A percentile compares a stretch with the other conserved stretches of the same genome.
These are phyloP conservation scores for Ornithoptera alexandrae DNA, from an alignment of 2,888 invertebrate genomes.

Conservation along the genomic window DNA sequence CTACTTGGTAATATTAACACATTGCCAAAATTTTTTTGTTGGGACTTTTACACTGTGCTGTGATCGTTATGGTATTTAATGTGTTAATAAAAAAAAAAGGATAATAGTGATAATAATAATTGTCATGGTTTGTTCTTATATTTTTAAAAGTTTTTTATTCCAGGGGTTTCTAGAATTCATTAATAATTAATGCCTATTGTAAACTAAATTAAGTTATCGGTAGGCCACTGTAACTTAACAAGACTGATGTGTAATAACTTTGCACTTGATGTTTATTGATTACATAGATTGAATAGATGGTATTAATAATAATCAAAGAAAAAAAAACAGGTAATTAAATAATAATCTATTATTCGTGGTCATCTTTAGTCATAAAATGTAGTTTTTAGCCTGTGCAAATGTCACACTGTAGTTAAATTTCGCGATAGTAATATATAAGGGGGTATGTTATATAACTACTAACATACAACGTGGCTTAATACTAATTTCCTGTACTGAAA, in stretches of 20 bases:
- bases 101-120: background rate
- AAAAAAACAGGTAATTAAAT: no score
- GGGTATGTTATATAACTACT: conserved; percentile 63
- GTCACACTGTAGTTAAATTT: background rate
- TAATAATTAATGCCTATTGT: no score
- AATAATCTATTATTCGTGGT: background rate
- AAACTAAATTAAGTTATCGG: no score
- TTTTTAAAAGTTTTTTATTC: background rate
- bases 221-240: no score
- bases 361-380: background rate
- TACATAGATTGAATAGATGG: no score
- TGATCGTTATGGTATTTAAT: no score
- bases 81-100: background rate
- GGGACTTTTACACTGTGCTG: no score
- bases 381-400: conserved; percentile 7
- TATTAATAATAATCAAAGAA: no score
- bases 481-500: conserved; percentile 79
- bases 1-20: background rate
- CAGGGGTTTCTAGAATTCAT: no score
- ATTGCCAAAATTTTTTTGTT: no score
- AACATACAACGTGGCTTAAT: conserved; percentile 66
- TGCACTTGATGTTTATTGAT: no score
- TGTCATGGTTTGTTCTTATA: conserved; percentile 17
- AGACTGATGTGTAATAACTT: no score
- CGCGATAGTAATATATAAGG: conserved; percentile 11